Conservation (phyloP, 23 tunicate species). For the Ascidia mentula region DNA sequence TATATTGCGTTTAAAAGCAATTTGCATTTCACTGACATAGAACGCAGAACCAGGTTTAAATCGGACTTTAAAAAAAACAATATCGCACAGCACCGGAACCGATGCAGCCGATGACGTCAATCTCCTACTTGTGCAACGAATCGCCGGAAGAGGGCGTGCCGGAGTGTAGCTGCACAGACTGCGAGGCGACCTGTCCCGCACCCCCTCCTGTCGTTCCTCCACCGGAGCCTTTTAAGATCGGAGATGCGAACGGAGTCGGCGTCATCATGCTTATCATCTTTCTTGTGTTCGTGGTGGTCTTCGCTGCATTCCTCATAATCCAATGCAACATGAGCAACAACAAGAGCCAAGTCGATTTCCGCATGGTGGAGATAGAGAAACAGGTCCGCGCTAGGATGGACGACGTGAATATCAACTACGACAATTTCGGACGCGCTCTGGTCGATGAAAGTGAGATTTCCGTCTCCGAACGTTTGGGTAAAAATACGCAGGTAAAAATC, state of each 20-base stretch:
- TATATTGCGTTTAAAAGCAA: no score
- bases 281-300: slow-evolving; percentile 41
- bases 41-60: no score
- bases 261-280: slow-evolving; percentile 79
- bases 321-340: slow-evolving; percentile 4
- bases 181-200: slow-evolving; percentile 74
- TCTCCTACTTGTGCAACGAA: slow-evolving; percentile 58
- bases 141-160: slow-evolving; percentile 25
- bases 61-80: background rate
- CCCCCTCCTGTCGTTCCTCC: slow-evolving; percentile 52
- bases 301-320: slow-evolving; percentile 31
- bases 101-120: slow-evolving; percentile 18
- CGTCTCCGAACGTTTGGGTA: background rate
- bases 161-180: slow-evolving; percentile 96
- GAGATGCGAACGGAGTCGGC: slow-evolving; percentile 66
- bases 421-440: slow-evolving; percentile 4
- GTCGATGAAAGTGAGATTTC: background rate
- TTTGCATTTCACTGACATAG: no score
- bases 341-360: slow-evolving; percentile 6
- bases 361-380: slow-evolving; percentile 4
- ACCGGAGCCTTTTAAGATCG: slow-evolving; percentile 62
- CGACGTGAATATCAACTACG: background rate
- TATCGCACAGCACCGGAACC: slow-evolving; percentile 58
- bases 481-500: no score
- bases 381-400: background rate